Evolutionary conservation across 2,797 vertebrate species (phyloP).

Genomic region (Pelodytes ibericus): DNA sequence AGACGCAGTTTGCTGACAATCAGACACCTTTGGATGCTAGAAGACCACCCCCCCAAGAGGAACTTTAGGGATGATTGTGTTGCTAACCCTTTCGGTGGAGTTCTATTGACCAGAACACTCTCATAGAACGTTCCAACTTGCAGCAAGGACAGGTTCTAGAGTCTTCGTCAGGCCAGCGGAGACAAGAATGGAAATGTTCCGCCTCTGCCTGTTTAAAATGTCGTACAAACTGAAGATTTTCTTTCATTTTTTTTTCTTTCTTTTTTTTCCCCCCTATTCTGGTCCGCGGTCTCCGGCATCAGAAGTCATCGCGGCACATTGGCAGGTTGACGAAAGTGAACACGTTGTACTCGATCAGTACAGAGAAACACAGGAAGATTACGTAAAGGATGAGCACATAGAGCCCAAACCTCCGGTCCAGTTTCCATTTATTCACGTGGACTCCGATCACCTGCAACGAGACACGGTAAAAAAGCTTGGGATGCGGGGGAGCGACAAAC

Average conservation of each 20-base stretch:
- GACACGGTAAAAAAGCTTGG: neutral
- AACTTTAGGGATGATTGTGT: neutral
- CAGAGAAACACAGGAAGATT: conserved; percentile 92
- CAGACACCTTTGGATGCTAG: conserved; percentile 32
- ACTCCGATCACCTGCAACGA: conserved; percentile 85
- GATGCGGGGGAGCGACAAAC: too few relatives aligned
- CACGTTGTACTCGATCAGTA: conserved; percentile 97
- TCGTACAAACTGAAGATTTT: too few relatives aligned
- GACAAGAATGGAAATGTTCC: neutral
- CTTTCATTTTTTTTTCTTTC: too few relatives aligned
- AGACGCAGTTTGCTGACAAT: neutral
- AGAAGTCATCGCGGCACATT: conserved; percentile 88
- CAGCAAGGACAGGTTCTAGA: neutral
- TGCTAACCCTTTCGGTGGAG: neutral
- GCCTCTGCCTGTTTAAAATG: too few relatives aligned
- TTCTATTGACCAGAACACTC: conserved; percentile 25
- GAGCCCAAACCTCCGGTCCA: conserved; percentile 88
- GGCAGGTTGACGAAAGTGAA: conserved; percentile 98
- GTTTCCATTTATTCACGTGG: conserved; percentile 91
- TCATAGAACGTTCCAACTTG: neutral
- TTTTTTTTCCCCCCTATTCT: too few relatives aligned
- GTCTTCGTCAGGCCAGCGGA: conserved; percentile 5
- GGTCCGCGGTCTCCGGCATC: conserved; percentile 54
- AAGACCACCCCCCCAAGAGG: neutral
- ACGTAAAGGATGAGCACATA: conserved; percentile 89